A percentile compares a stretch with the other conserved stretches of the same genome.
Evolutionary conservation across 1,140 invertebrate species (phyloP).

Genomic region (Bombyx mori): DNA sequence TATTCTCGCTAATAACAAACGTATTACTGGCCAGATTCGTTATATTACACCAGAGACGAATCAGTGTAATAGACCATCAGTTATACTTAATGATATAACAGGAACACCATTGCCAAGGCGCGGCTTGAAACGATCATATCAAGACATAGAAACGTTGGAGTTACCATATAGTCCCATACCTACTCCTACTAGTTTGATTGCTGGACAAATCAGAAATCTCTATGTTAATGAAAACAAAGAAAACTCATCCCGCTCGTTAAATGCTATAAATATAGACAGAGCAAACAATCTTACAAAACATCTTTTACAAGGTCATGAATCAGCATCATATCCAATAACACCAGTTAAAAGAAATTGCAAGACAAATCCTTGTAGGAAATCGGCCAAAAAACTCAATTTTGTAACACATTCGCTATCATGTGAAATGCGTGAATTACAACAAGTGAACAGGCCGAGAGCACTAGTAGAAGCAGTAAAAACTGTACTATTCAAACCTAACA

Average conservation of each 20-base stretch:
- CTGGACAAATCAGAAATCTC: constrained; percentile 32
- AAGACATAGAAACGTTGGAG: constrained; percentile 26
- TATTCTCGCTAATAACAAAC: constrained; percentile 9
- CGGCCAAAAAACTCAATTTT: constrained; percentile 43
- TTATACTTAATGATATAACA: constrained; percentile 19
- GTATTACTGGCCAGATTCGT: constrained; percentile 22
- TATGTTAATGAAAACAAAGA: constrained; percentile 26
- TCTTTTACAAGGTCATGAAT: constrained; percentile 6
- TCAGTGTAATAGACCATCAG: constrained; percentile 16
- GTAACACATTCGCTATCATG: constrained; percentile 50
- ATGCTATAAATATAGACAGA: constrained; percentile 6
- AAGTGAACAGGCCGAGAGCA: constrained; percentile 15
- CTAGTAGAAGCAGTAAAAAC: constrained; percentile 14
- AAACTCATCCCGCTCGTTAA: constrained; percentile 6
- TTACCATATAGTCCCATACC: constrained; percentile 19
- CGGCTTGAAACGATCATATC: constrained; percentile 40
- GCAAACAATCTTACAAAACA: constrained; percentile 2
- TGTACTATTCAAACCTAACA: constrained; percentile 36
- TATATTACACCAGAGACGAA: constrained; percentile 22
- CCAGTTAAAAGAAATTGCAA: constrained; percentile 51
- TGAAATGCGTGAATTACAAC: constrained; percentile 37
- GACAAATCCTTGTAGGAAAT: constrained; percentile 36
- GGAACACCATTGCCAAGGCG: constrained; percentile 31
- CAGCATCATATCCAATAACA: constrained; percentile 43
- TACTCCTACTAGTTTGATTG: constrained; percentile 53